phyloP scores from a whole-genome alignment of 2,113 vertebrate species.

The Monopterus albus region DNA sequence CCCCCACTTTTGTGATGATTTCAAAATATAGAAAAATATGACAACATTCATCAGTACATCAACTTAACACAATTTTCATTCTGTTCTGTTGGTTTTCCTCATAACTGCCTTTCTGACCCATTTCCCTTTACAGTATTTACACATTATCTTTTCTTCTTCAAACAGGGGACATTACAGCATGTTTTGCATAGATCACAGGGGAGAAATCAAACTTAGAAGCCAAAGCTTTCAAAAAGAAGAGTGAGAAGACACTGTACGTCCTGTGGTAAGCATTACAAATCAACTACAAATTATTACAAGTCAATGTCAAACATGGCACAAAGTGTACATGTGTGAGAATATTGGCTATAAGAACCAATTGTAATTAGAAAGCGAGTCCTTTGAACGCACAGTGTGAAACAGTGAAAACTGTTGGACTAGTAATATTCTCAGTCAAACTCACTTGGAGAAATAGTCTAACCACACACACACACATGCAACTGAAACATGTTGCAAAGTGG shows the following conservation, averaged over 20 bases:
- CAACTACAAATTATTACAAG: neutral
- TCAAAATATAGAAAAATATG: conserved; percentile 86
- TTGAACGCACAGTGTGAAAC: neutral
- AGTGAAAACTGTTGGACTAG: neutral
- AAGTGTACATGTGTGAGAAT: neutral
- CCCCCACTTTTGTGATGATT: conserved; percentile 61
- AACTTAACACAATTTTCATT: conserved; percentile 70
- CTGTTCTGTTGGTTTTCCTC: conserved; percentile 56
- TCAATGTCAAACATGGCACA: conserved; percentile 36
- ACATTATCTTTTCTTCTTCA: conserved; percentile 54
- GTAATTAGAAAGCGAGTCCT: neutral
- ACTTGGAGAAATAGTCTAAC: neutral
- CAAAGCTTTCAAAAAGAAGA: conserved; percentile 4
- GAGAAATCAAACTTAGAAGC: conserved; percentile 23
- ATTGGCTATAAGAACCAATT: conserved; percentile 7
- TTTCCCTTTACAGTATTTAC: conserved; percentile 74
- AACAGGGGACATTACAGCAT: conserved; percentile 58
- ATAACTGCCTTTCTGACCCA: conserved; percentile 41
- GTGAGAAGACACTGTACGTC: neutral
- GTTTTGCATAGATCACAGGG: conserved; percentile 84
- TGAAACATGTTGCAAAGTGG: neutral
- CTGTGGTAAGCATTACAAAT: conserved; percentile 15
- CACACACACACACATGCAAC: too few relatives aligned
- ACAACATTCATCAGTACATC: conserved; percentile 80
- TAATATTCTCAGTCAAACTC: neutral